Percentiles rank a stretch among this genome's conserved stretches.
Evolutionary conservation across 1,140 invertebrate species (phyloP).

Genomic region (Maconellicoccus hirsutus): DNA sequence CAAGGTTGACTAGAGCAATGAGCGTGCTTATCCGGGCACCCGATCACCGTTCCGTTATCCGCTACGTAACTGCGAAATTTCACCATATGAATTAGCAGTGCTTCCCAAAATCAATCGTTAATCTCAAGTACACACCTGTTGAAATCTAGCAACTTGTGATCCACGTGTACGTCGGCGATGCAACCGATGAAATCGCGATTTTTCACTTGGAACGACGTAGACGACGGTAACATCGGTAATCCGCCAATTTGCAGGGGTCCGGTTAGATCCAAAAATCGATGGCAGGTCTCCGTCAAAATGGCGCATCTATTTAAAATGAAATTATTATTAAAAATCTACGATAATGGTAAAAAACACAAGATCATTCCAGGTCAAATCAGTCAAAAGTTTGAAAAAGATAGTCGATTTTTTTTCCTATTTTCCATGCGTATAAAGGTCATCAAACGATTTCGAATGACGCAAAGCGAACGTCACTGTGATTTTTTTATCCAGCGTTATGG

Average conservation of each 20-base stretch:
- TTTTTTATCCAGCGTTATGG: too few species aligned
- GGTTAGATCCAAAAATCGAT: constrained; percentile 88
- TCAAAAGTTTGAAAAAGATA: too few species aligned
- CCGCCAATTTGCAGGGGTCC: constrained; percentile 92
- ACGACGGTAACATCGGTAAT: constrained; percentile 65
- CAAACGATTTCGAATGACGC: too few species aligned
- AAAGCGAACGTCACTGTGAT: too few species aligned
- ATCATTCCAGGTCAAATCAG: too few species aligned
- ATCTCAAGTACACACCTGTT: constrained; percentile 47
- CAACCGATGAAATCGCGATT: constrained; percentile 83
- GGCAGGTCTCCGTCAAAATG: constrained; percentile 80
- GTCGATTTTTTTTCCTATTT: too few species aligned
- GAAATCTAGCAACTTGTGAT: constrained; percentile 77
- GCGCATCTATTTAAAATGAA: too few species aligned
- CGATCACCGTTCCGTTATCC: constrained; percentile 75
- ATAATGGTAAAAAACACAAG: too few species aligned
- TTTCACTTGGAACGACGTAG: constrained; percentile 57
- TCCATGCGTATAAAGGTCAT: too few species aligned
- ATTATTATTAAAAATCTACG: too few species aligned
- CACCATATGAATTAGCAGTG: background rate
- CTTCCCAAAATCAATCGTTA: background rate
- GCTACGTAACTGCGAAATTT: constrained; percentile 61
- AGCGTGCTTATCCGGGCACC: constrained; percentile 73
- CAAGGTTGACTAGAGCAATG: constrained; percentile 75
- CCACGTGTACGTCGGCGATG: constrained; percentile 78